These are phyloP conservation scores for Oscheius sp. DNA, from an alignment of 2,888 invertebrate genomes.

Conservation along the genomic window DNA sequence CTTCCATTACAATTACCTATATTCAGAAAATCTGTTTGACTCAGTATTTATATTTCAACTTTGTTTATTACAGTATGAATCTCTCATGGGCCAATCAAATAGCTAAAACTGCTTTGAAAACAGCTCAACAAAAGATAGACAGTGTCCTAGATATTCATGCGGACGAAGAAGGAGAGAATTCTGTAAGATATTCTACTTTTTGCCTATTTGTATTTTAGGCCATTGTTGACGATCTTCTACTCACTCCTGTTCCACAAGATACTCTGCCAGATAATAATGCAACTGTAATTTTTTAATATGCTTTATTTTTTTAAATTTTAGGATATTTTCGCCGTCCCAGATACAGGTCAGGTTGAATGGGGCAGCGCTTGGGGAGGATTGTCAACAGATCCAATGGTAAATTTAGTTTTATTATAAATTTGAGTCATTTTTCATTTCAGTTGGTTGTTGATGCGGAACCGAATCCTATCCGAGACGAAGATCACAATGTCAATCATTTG, in stretches of 20 bases:
- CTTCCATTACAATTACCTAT: not conserved
- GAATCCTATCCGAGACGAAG: slow-evolving; percentile 61
- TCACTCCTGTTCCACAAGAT: slow-evolving; percentile 18
- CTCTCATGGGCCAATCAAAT: slow-evolving; percentile 33
- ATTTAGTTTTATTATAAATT: not conserved
- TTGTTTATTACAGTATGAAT: slow-evolving; percentile 20
- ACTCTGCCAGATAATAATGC: not conserved
- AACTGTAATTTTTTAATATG: too few species aligned
- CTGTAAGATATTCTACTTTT: too few species aligned
- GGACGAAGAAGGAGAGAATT: slow-evolving; percentile 21
- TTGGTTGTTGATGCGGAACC: slow-evolving; percentile 60
- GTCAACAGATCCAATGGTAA: slow-evolving; percentile 10
- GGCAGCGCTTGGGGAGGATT: slow-evolving; percentile 21
- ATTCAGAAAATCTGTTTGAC: too few species aligned
- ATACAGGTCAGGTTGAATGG: slow-evolving; percentile 21
- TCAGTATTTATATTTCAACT: not conserved
- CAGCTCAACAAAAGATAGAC: slow-evolving; percentile 53
- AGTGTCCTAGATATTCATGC: slow-evolving; percentile 43
- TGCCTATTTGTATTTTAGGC: too few species aligned
- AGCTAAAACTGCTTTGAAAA: slow-evolving; percentile 39
- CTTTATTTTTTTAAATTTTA: not conserved
- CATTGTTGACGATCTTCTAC: slow-evolving; percentile 10
- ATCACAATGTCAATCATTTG: slow-evolving; percentile 41
- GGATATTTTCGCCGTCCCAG: slow-evolving; percentile 9
- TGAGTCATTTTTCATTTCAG: slow-evolving; percentile 26